A percentile compares a stretch with the other conserved stretches of the same genome.
These are phyloP conservation scores for Subacronicta megacephala DNA, from an alignment of 2,888 invertebrate species.

Conservation along the genomic window DNA sequence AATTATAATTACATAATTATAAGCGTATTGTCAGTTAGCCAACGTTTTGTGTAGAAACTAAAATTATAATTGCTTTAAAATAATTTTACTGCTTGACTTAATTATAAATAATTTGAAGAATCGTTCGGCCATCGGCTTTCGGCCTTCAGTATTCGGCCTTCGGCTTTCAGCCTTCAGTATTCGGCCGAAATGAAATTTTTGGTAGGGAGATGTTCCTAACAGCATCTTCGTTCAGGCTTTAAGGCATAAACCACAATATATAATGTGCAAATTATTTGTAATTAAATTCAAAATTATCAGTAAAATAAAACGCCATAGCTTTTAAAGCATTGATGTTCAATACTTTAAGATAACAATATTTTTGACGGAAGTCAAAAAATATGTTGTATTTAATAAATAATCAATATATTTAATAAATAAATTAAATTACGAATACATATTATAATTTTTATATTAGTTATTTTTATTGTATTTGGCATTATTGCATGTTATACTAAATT, in stretches of 20 bases:
- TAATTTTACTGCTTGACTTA: conserved; percentile 19
- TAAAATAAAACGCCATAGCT: conserved; percentile 36
- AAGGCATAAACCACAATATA: no score
- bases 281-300: conserved; percentile 14
- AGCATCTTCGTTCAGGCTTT: no score
- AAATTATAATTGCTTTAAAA: conserved; percentile 26
- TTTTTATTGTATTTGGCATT: no score
- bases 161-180: no score
- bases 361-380: conserved; percentile 19
- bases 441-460: no score
- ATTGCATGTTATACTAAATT: no score
- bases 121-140: no score
- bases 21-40: conserved; percentile 27
- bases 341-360: conserved; percentile 20
- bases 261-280: conserved; percentile 21
- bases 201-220: no score
- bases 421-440: no score
- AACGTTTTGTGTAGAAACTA: conserved; percentile 6
- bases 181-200: no score
- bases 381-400: conserved; percentile 22
- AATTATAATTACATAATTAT: conserved; percentile 23
- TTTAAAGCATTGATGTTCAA: conserved; percentile 25
- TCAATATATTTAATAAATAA: conserved; percentile 2
- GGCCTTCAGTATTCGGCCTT: no score
- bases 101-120: conserved; percentile 20